Evolutionary conservation across 2,113 vertebrate genomes (phyloP), one percentile per base, ranked within the genome.

Genomic region (Gadus chalcogrammus): DNA sequence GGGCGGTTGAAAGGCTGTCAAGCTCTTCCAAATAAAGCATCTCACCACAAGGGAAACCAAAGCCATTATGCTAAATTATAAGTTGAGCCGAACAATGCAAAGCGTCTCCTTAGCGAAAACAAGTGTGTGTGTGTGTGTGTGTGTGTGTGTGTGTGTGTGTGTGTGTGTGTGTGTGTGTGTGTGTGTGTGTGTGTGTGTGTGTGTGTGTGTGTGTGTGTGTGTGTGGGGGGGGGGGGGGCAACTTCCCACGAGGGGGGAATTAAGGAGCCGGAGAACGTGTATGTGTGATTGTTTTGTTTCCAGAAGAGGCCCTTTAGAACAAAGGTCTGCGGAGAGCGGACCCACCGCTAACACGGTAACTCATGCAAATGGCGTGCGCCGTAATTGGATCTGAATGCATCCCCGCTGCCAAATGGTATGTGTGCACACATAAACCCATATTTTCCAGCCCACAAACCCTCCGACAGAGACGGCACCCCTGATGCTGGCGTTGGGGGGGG

Each of bases 351-450:
- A 90, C 90, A 86, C 85, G 84, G 80, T 83, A 85, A 89, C 80
- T 87, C 86, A 85, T 90, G 88, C 86, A 88, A 86, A 88, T 85
- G 88, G 84, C 82, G 79, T 87, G 84, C 42, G 42, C 74, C 48
- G 69, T 90, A 89, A 91, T 90, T 90, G 85, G 88, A 90, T 91
- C 89, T 89, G 87, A 91, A 87, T 89, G 85, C 79, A 81, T 89
- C 87, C 82, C 85, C 74, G 82, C 83, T 90, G 88, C 83, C 89
- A 88, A 91, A 91, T 88, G 87, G 84, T 88, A 84, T 87, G 83
- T 84, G 84, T 85, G 86, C 86, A 80, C 82, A 88, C 79, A 87
- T 87, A 90, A 92, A 88, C 83, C 83, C 82, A 81, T 84, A 87
- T 90, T 90, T 89, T 88, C 87, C 84, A 69, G 87, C 85, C 86